A percentile compares a stretch with the other conserved stretches of the same genome.
These are phyloP conservation scores for Cataglyphis albicans DNA, from an alignment of 2,888 invertebrate species.

Conservation along the genomic window DNA sequence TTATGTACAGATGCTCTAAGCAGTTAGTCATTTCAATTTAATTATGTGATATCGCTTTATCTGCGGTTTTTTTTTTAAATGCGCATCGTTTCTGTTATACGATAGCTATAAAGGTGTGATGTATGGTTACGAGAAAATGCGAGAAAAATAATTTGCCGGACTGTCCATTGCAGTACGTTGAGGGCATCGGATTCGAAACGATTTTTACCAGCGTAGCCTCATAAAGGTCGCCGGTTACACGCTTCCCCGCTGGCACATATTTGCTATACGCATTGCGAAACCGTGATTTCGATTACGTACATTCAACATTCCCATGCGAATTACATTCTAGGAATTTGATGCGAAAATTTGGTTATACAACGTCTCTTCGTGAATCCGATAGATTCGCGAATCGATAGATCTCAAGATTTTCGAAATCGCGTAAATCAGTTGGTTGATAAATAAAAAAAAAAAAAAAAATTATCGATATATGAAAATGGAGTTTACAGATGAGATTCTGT, in stretches of 20 bases:
- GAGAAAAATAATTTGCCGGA: constrained; percentile 16
- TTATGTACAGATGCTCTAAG: not conserved
- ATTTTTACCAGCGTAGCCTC: constrained; percentile 21
- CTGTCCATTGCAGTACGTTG: not conserved
- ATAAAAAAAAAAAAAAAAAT: not conserved
- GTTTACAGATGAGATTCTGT: not conserved
- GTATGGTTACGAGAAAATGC: constrained; percentile 23
- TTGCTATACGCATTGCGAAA: constrained; percentile 27
- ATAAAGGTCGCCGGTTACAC: constrained; percentile 19
- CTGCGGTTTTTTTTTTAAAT: not conserved
- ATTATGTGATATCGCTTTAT: not conserved
- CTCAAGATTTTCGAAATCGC: not conserved
- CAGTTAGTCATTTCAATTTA: constrained; percentile 2
- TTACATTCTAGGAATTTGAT: not conserved
- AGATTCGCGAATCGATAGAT: not conserved
- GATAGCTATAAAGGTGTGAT: not conserved
- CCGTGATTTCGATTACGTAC: constrained; percentile 9
- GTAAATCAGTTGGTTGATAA: not conserved
- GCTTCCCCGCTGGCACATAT: constrained; percentile 26
- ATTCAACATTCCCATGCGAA: not conserved
- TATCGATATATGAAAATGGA: not conserved
- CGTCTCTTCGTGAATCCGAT: not conserved
- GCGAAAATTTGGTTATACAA: constrained; percentile 1
- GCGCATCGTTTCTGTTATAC: not conserved
- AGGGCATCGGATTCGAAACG: constrained; percentile 16